Percentiles rank a stretch among this genome's conserved stretches.
phyloP scores from a whole-genome alignment of 2,888 invertebrate genomes.

The Mimumesa dahlbomi region DNA sequence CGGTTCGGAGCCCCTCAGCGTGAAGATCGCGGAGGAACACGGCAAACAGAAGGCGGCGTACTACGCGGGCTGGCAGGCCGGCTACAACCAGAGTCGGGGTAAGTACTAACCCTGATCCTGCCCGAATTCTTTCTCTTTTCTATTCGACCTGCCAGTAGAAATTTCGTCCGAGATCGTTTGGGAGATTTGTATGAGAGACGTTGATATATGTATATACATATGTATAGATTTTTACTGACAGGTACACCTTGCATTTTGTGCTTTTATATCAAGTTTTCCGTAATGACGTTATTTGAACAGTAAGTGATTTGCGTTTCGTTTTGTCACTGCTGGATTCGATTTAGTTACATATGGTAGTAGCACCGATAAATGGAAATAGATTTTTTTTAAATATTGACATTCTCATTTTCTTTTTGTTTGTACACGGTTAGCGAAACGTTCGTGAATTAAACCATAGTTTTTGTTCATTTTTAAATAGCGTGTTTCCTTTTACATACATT shows the following conservation, averaged over 20 bases:
- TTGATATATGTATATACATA: too few relatives aligned
- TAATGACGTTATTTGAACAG: constrained; percentile 46
- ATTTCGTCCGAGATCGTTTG: background rate
- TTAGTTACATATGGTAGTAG: constrained; percentile 2
- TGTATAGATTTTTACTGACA: constrained; percentile 41
- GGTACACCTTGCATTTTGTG: constrained; percentile 56
- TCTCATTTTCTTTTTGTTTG: constrained; percentile 11
- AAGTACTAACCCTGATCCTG: constrained; percentile 65
- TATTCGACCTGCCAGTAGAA: constrained; percentile 57
- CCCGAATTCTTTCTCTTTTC: constrained; percentile 26
- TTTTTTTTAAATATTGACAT: background rate
- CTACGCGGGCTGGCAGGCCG: constrained; percentile 87
- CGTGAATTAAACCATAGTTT: too few relatives aligned
- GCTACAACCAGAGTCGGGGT: constrained; percentile 84
- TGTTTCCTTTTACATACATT: background rate
- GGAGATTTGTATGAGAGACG: background rate
- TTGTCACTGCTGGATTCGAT: constrained; percentile 25
- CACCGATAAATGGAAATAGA: background rate
- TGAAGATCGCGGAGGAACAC: constrained; percentile 93
- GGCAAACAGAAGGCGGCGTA: constrained; percentile 90
- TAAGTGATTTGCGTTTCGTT: constrained; percentile 38
- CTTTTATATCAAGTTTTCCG: constrained; percentile 42
- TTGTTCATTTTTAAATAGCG: constrained; percentile 6
- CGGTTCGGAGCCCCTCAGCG: constrained; percentile 90
- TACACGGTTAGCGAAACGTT: too few relatives aligned